Percentiles rank a stretch among this genome's conserved stretches.
Conservation (phyloP, 2,797 vertebrate genomes). For the Channallabes apus region DNA sequence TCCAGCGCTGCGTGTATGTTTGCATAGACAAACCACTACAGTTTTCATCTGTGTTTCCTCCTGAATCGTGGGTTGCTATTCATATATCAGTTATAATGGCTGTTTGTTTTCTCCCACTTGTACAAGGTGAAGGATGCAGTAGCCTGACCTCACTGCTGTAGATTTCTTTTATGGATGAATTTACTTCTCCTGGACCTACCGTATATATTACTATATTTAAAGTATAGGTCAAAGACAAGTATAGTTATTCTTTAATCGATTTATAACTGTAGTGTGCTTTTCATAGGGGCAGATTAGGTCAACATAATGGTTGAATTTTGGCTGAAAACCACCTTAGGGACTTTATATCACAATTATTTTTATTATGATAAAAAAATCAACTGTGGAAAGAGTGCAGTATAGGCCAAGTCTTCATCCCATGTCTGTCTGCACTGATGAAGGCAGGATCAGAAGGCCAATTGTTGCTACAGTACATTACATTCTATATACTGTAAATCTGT, state of each 20-base stretch:
- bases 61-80: neutral
- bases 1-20: neutral
- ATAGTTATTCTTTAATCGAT: neutral
- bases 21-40: neutral
- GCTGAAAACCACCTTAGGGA: constrained; percentile 5
- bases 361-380: neutral
- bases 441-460: no score
- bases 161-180: neutral
- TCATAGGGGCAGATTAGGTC: neutral
- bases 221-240: neutral
- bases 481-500: no score
- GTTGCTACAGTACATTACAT: no score
- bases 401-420: constrained; percentile 10
- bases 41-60: neutral
- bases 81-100: neutral
- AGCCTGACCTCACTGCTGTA: neutral
- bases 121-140: neutral
- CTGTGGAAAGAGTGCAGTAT: neutral
- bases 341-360: constrained; percentile 18
- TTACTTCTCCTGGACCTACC: neutral
- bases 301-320: constrained; percentile 4
- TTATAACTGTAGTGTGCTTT: neutral
- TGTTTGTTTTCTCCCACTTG: neutral
- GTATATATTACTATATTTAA: neutral
- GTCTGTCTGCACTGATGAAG: neutral